Percentiles rank a stretch among this genome's conserved stretches.
These are phyloP conservation scores for Caracal caracal DNA, from an alignment of 2,113 vertebrate genomes.

Conservation along the genomic window DNA sequence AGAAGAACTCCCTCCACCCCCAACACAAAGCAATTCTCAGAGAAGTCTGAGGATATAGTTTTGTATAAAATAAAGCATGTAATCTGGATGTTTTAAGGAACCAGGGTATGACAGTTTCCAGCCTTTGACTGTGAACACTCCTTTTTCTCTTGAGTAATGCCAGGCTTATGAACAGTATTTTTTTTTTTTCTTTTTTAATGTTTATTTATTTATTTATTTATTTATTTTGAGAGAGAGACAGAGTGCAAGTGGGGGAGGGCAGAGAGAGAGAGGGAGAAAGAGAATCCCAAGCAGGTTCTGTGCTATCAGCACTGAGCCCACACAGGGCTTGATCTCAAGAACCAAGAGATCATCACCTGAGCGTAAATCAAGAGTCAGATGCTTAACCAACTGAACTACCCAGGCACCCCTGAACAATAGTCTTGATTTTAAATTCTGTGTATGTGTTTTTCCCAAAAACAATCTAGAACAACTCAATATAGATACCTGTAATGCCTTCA, in stretches of 20 bases:
- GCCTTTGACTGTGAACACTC: background rate
- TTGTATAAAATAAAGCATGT: background rate
- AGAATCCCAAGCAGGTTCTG: too few relatives aligned
- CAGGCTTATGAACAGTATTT: background rate
- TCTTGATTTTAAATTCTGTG: background rate
- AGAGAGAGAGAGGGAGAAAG: too few relatives aligned
- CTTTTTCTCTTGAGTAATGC: background rate
- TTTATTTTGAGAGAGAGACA: too few relatives aligned
- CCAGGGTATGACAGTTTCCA: background rate
- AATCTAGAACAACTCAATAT: background rate
- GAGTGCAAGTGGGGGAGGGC: too few relatives aligned
- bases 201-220: too few relatives aligned
- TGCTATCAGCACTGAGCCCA: too few relatives aligned
- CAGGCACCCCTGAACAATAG: background rate
- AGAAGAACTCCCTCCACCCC: background rate
- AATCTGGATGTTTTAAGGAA: slow-evolving; percentile 28
- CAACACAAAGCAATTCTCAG: background rate
- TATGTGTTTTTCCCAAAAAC: background rate
- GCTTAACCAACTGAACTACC: too few relatives aligned
- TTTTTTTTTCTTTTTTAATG: background rate
- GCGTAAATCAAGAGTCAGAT: too few relatives aligned
- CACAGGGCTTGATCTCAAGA: too few relatives aligned
- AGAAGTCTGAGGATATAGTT: background rate
- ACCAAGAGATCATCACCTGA: too few relatives aligned
- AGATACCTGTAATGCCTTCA: background rate